Base-by-base conservation (phyloP, 2,888 invertebrate species). In the Zhuqinia jingwanae region DNA sequence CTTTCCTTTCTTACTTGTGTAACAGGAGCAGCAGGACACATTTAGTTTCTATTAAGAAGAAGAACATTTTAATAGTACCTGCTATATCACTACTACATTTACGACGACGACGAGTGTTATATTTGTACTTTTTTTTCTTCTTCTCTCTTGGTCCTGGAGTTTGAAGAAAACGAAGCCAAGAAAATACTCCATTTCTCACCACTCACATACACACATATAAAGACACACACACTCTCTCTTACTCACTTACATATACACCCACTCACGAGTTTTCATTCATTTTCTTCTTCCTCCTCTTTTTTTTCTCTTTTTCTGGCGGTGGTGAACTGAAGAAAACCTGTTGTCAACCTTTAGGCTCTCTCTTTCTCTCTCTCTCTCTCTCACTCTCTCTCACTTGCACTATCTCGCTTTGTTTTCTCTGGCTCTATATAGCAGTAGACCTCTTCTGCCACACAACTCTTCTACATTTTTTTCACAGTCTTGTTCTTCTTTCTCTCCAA, bases 201-300 rank as follows among this genome's bases (percentile, higher is more conserved):
- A 81, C 70, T 63, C 78, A 6, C 36, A 36, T 36, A 36, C 8
- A 36, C 3, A 36, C 27, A 45, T 11, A 60, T 15, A 70, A 22
- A 73, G 20, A 47, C n/a, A 75, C 20, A 75, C n/a, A 75, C 42
- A 81, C 68, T n/a, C n/a, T n/a, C n/a, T n/a, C n/a, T n/a, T n/a
- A n/a, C n/a, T n/a, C n/a, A n/a, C n/a, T n/a, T n/a, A n/a, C n/a
- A n/a, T n/a, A 68, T 68, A 30, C 30, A 13, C 60, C 20, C 77
- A 25, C 68, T 25, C 36, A 20, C 65, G 10, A 75, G 63, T 65
- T 83, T 76, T 83, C 83, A 83, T 83, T 76, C 83, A 76, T 83
- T 65, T n/a, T 75, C 73, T 82, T 82, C 47, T 22, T 30, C 65
- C 10, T 36, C 36, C 36, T 36, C 36, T 36, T 6, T 8, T 36